Conservation (phyloP, 1,140 invertebrate species). For the Macrotrachela quadricornifera region DNA sequence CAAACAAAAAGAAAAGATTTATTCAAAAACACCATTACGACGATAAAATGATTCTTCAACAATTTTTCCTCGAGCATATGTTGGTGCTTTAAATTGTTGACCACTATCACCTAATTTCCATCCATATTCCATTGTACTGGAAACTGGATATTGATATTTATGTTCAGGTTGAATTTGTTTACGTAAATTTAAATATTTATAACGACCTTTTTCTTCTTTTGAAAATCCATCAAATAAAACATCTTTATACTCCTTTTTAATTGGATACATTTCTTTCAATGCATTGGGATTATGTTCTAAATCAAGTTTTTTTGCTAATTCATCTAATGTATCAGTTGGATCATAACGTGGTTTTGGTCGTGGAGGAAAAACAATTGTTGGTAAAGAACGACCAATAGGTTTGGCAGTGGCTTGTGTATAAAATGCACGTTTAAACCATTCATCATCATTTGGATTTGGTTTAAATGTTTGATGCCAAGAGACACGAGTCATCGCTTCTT, state of each 20-base stretch:
- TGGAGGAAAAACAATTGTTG: conserved; percentile 1
- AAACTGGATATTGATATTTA: conserved; percentile 3
- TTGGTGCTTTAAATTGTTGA: conserved; percentile 4
- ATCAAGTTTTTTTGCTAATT: too few species aligned
- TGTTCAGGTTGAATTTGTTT: conserved; percentile 1
- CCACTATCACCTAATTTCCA: conserved; percentile 6
- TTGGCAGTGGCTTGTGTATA: background rate
- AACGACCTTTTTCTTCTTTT: conserved; percentile 9
- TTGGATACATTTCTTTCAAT: conserved; percentile 1
- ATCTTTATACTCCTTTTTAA: background rate
- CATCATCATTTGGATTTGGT: conserved; percentile 1
- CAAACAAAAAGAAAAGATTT: background rate
- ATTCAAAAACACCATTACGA: conserved; percentile 7
- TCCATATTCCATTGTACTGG: conserved; percentile 7
- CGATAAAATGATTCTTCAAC: conserved; percentile 10
- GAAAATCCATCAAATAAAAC: conserved; percentile 10
- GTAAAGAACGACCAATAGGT: background rate
- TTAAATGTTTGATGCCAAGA: background rate
- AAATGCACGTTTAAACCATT: conserved; percentile 1
- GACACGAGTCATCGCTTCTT: conserved; percentile 5
- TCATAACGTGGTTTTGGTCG: background rate
- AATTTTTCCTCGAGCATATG: conserved; percentile 6
- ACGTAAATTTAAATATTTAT: conserved; percentile 9
- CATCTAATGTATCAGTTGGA: too few species aligned
- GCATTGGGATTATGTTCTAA: background rate